Evolutionary conservation across 2,113 vertebrate genomes (phyloP).

Genomic region (Phocoena sinus): DNA sequence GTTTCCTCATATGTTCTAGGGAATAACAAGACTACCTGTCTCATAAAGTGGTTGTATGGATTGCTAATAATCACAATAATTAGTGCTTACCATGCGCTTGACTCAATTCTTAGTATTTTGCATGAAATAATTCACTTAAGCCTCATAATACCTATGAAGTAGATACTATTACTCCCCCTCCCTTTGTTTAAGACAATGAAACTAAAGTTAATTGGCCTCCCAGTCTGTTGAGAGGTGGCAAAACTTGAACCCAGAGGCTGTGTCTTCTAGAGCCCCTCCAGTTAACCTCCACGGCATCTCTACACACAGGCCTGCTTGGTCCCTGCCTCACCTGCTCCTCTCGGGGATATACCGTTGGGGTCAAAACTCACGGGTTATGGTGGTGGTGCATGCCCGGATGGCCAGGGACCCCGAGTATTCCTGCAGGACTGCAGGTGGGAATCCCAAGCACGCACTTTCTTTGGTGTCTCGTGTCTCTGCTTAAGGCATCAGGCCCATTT

Average conservation of each 20-base stretch:
- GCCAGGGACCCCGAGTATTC: background rate
- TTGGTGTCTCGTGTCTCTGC: background rate
- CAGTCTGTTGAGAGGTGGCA: background rate
- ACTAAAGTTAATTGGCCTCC: background rate
- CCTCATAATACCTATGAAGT: background rate
- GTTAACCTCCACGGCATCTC: background rate
- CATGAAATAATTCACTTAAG: background rate
- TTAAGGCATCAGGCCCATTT: background rate
- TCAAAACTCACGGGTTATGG: background rate
- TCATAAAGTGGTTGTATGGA: background rate
- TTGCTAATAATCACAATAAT: background rate
- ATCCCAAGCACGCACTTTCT: fast-evolving
- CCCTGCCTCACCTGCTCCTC: background rate
- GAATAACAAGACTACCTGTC: background rate
- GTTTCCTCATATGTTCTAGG: background rate
- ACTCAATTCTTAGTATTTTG: background rate
- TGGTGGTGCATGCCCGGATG: background rate
- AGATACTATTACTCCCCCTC: background rate
- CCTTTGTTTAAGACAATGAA: background rate
- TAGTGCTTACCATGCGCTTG: background rate
- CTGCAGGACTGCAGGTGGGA: background rate
- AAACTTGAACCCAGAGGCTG: background rate
- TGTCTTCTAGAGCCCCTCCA: background rate
- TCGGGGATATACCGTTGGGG: too few relatives aligned
- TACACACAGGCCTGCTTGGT: background rate